Conservation (phyloP, 2,113 vertebrate species). For the Ailurus styani region DNA sequence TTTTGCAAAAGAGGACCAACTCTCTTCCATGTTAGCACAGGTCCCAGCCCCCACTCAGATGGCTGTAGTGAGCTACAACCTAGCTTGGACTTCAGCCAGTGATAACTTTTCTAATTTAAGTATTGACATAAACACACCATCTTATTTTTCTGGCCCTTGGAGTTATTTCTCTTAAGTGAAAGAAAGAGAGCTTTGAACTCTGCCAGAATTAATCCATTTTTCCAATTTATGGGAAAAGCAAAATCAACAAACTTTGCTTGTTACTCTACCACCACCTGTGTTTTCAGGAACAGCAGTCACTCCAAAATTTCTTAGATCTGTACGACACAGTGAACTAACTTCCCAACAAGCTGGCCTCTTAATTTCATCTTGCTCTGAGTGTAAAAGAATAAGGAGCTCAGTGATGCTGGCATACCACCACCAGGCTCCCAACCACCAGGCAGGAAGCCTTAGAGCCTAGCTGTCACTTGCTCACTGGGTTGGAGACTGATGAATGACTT, state of each 20-base stretch:
- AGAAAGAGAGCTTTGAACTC: not conserved
- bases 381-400: conserved; percentile 63
- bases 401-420: conserved; percentile 53
- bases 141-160: not conserved
- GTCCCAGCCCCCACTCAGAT: not conserved
- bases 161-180: not conserved
- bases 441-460: conserved; percentile 51
- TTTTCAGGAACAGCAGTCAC: not conserved
- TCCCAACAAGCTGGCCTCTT: not conserved
- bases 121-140: not conserved
- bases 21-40: not conserved
- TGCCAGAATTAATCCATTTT: not conserved
- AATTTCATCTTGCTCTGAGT: conserved; percentile 55
- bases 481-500: conserved; percentile 71
- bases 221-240: conserved; percentile 3
- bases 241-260: not conserved
- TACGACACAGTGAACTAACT: not conserved
- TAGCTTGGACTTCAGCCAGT: not conserved
- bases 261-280: not conserved
- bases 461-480: conserved; percentile 28
- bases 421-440: conserved; percentile 12
- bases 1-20: not conserved
- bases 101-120: not conserved
- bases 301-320: not conserved
- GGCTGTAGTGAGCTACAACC: not conserved